phyloP scores from a whole-genome alignment of 2,888 invertebrate species.

The Mactromeris polynyma region DNA sequence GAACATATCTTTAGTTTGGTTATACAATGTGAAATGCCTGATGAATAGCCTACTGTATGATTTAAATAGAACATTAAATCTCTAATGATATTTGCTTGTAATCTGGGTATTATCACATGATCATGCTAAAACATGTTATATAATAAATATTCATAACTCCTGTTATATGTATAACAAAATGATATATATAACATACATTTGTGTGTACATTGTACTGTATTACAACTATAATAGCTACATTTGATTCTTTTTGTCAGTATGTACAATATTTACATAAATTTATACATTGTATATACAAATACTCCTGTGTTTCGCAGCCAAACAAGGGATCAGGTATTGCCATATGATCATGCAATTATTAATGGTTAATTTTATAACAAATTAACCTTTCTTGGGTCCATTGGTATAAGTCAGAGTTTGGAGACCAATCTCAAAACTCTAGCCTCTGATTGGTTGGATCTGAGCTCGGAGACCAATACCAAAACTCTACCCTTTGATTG shows the following conservation, averaged over 20 bases:
- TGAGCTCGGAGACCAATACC: not conserved
- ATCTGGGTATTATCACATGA: too few relatives aligned
- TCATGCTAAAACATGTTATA: constrained; percentile 9
- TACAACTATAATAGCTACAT: not conserved
- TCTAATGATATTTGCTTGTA: not conserved
- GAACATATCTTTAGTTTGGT: not conserved
- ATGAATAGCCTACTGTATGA: not conserved
- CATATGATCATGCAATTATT: not conserved
- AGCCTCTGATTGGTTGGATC: not conserved
- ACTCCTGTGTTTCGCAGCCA: too few relatives aligned
- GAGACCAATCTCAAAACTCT: too few relatives aligned
- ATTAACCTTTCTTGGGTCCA: not conserved
- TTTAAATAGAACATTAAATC: not conserved
- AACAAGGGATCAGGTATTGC: too few relatives aligned
- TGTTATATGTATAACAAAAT: not conserved
- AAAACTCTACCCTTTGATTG: too few relatives aligned
- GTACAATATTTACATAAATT: too few relatives aligned
- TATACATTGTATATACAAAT: too few relatives aligned
- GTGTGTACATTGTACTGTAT: not conserved
- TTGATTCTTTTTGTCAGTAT: not conserved
- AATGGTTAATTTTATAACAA: not conserved
- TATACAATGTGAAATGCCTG: not conserved
- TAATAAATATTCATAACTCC: not conserved
- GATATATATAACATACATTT: not conserved
- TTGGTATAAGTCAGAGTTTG: too few relatives aligned